phyloP scores from a whole-genome alignment of 2,888 invertebrate genomes.

The Acrocyrtus sp. region DNA sequence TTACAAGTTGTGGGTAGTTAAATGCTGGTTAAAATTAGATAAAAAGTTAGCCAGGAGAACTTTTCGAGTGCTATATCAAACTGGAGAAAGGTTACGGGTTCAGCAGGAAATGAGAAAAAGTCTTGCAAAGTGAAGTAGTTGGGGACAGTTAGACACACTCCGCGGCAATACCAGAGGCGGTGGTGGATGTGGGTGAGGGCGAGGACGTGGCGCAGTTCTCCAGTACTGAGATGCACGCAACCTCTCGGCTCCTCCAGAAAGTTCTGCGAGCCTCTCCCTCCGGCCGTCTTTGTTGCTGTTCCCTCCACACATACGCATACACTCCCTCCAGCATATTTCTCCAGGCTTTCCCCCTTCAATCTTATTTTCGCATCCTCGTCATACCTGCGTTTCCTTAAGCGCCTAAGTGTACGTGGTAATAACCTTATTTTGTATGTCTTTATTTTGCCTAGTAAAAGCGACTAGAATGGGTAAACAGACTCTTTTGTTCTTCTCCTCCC shows the following conservation, averaged over 20 bases:
- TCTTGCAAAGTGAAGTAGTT: not conserved
- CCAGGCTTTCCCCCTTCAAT: not conserved
- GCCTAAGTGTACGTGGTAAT: too few relatives aligned
- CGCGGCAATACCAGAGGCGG: not conserved
- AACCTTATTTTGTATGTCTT: too few relatives aligned
- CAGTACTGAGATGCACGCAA: conserved; percentile 42
- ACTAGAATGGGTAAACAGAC: too few relatives aligned
- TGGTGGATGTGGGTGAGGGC: too few relatives aligned
- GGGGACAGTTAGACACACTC: not conserved
- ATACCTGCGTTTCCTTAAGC: not conserved
- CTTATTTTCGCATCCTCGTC: not conserved
- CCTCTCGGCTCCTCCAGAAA: conserved; percentile 49
- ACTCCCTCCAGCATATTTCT: not conserved
- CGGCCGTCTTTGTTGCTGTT: not conserved
- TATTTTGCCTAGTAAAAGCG: too few relatives aligned
- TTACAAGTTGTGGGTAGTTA: too few relatives aligned
- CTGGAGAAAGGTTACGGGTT: not conserved
- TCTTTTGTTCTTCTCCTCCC: too few relatives aligned
- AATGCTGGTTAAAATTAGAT: too few relatives aligned
- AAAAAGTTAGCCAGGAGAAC: too few relatives aligned
- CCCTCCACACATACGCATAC: not conserved
- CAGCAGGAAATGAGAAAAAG: not conserved
- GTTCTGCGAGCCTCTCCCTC: conserved; percentile 4
- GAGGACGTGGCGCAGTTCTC: too few relatives aligned
- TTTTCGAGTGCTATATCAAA: too few relatives aligned